These are phyloP conservation scores for Melanostoma scalare DNA, from an alignment of 2,888 invertebrate species.

Conservation along the genomic window DNA sequence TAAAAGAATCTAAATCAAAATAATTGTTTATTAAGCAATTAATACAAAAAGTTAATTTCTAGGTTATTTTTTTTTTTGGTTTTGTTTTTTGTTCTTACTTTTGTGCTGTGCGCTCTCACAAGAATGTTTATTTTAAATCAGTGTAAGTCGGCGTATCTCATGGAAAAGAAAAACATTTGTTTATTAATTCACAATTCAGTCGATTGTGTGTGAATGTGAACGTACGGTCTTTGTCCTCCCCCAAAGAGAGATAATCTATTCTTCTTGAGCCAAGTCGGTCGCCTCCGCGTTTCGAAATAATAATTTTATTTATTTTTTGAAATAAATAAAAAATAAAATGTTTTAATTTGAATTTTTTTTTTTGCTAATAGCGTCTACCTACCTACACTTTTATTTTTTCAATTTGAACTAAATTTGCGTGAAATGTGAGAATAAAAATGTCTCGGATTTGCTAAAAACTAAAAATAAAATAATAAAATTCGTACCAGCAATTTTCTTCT, in stretches of 20 bases:
- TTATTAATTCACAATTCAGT: slow-evolving; percentile 49
- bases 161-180: slow-evolving; percentile 31
- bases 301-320: slow-evolving; percentile 4
- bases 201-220: slow-evolving; percentile 31
- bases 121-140: slow-evolving; percentile 54
- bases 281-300: slow-evolving; percentile 20
- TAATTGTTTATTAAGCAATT: slow-evolving; percentile 57
- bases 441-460: slow-evolving; percentile 41
- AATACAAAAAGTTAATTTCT: slow-evolving; percentile 33
- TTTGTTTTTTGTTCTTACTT: not conserved
- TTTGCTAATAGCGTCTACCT: slow-evolving; percentile 46
- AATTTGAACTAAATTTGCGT: slow-evolving; percentile 36
- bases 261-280: not conserved
- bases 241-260: slow-evolving; percentile 37
- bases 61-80: slow-evolving; percentile 4
- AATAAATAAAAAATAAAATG: slow-evolving; percentile 27
- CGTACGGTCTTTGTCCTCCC: slow-evolving; percentile 48
- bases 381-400: slow-evolving; percentile 14
- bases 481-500: slow-evolving; percentile 1
- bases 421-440: slow-evolving; percentile 28
- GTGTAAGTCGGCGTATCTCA: slow-evolving; percentile 45
- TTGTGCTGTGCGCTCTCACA: slow-evolving; percentile 1
- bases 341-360: slow-evolving; percentile 38
- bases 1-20: slow-evolving; percentile 31
- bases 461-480: slow-evolving; percentile 26